Base-by-base conservation (phyloP, 2,888 invertebrate species). In the Diogma glabrata region DNA sequence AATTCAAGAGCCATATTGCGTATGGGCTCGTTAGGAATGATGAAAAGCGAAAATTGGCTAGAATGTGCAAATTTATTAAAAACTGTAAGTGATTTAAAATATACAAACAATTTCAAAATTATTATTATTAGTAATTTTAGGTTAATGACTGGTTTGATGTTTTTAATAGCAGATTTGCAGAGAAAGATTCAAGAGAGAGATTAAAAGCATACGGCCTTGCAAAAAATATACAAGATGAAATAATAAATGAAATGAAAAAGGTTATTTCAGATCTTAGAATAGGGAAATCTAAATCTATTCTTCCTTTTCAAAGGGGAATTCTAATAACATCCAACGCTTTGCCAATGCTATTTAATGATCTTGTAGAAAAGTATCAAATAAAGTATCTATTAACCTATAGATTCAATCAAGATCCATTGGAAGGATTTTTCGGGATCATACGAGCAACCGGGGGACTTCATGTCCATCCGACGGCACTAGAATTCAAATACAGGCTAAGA, bases 301-400 rank as follows among this genome's bases (percentile, higher is more conserved):
- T 58, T 12, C 60, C 60, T 24, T 60, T 60, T 51, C 58, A 60
- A 52, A 57, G 54, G 52, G 57, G 55, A 14, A 56, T 58, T 40
- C 8, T 60, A 8, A 54, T 55, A 20, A 55, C 51, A 12, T 55
- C 55, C 26, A 56, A 38, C 38, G 54, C 55, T 5, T 14, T 58
- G 8, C 17, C 49, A 19, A 47, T 59, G 14, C 55, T 52, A 4
- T 12, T 8, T 51, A 22, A 51, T 30, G 54, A 57, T 43, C 28
- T 58, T 17, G 40, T 51, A 30, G 19, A 46, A n/a, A 28, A 53
- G 23, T 58, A 49, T 51, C 24, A 51, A 12, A 50, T 51, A 17
- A 52, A 56, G 52, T 58, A 57, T 43, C 26, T 60, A 7, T 52
- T 59, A 23, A 58, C 57, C 12, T 56, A 56, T 23, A 51, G 57